phyloP scores from a whole-genome alignment of 2,888 invertebrate genomes.

The Drosophila hamatofila region DNA sequence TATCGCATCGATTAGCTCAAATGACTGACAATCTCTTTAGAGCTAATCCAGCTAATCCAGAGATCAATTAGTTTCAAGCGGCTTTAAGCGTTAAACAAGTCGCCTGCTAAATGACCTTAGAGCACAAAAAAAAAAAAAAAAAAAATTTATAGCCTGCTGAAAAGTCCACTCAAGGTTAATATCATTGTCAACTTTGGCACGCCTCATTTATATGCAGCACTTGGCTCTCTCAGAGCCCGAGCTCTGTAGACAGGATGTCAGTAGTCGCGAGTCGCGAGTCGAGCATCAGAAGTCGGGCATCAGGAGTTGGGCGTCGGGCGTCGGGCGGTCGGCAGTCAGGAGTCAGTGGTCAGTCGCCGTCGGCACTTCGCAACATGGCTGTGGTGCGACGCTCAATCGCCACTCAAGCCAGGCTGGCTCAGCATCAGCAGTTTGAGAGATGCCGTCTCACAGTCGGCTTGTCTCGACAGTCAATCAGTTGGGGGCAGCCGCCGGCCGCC shows the following conservation, averaged over 20 bases:
- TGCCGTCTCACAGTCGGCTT: conserved; percentile 27
- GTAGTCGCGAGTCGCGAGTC: neutral
- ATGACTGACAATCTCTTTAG: neutral
- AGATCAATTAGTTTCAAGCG: neutral
- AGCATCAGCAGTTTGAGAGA: conserved; percentile 29
- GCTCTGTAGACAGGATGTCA: conserved; percentile 4
- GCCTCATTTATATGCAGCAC: conserved; percentile 76
- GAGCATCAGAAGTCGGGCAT: conserved; percentile 16
- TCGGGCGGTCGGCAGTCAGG: conserved; percentile 8
- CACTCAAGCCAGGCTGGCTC: conserved; percentile 29
- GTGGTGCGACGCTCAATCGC: conserved; percentile 44
- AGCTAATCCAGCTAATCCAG: neutral
- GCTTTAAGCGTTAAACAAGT: too few relatives aligned
- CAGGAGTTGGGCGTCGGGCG: neutral
- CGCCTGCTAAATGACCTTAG: conserved; percentile 40
- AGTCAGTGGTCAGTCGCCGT: conserved; percentile 40
- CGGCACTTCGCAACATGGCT: conserved; percentile 63
- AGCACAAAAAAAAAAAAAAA: neutral
- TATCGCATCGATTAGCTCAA: neutral
- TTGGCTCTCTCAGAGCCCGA: conserved; percentile 6
- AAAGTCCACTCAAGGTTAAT: conserved; percentile 73
- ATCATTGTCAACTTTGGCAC: conserved; percentile 75
- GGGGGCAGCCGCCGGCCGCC: conserved; percentile 30
- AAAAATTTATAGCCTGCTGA: conserved; percentile 20
- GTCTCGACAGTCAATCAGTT: conserved; percentile 67